These are phyloP conservation scores for Montipora cactus DNA, from an alignment of 64 coral and sea anemone genomes.

Conservation along the genomic window DNA sequence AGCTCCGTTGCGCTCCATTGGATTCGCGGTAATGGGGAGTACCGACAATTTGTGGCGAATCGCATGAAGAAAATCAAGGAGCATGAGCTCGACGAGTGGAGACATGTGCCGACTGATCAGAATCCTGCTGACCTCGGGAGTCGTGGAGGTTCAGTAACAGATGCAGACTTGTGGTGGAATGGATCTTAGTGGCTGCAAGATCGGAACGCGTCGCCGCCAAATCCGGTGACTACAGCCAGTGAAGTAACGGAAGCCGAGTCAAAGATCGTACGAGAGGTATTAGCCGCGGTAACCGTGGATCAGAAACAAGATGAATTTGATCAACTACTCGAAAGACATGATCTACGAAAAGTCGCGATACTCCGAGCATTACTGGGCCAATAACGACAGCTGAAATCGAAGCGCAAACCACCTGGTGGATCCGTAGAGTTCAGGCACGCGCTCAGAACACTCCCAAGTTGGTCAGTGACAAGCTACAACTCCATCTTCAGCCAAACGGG, in stretches of 20 bases:
- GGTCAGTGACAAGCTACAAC: conserved; percentile 18
- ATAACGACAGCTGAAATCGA: conserved; percentile 32
- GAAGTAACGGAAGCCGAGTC: background rate
- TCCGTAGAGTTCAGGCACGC: background rate
- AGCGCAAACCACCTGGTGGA: background rate
- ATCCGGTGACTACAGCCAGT: conserved; percentile 27
- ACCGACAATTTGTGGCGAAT: conserved; percentile 63
- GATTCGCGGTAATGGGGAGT: conserved; percentile 49
- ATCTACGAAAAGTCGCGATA: conserved; percentile 32
- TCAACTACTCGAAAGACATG: conserved; percentile 10
- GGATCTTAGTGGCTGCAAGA: conserved; percentile 16
- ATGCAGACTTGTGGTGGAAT: conserved; percentile 5
- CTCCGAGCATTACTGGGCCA: conserved; percentile 7
- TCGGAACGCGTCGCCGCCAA: conserved; percentile 24
- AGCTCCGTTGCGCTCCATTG: conserved; percentile 59
- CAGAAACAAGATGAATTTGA: conserved; percentile 11
- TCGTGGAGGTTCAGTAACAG: conserved; percentile 14
- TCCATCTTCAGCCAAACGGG: conserved; percentile 33
- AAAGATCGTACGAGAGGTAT: conserved; percentile 11
- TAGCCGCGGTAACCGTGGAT: background rate
- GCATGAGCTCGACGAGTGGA: conserved; percentile 29
- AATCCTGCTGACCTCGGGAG: conserved; percentile 68
- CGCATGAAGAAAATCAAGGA: conserved; percentile 36
- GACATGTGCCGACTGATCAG: conserved; percentile 32
- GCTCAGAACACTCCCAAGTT: background rate